Evolutionary conservation across 2,888 invertebrate species (phyloP).

Genomic region (Phymatocera aterrima): DNA sequence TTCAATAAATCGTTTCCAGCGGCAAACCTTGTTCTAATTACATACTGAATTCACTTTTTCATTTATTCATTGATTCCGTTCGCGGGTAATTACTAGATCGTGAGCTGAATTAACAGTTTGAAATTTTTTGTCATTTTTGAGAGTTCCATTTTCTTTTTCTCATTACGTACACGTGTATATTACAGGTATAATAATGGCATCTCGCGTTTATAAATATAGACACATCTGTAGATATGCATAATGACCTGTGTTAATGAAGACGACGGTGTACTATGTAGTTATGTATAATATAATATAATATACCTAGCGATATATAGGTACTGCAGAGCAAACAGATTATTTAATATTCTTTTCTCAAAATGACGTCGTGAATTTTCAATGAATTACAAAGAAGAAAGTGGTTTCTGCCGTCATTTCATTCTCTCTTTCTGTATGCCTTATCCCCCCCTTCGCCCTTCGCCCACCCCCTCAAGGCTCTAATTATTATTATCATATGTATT

Average conservation of each 20-base stretch:
- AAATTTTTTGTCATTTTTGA: neutral
- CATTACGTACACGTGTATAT: too few relatives aligned
- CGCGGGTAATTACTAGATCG: too few relatives aligned
- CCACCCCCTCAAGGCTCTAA: neutral
- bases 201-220: constrained; percentile 4
- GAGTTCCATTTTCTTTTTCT: neutral
- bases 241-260: neutral
- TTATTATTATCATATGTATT: constrained; percentile 17
- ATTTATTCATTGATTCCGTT: constrained; percentile 8
- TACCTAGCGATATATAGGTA: too few relatives aligned
- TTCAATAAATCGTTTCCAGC: too few relatives aligned
- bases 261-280: constrained; percentile 18
- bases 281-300: too few relatives aligned
- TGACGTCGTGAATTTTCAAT: neutral
- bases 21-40: too few relatives aligned
- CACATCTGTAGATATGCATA: too few relatives aligned
- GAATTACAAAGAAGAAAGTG: constrained; percentile 22
- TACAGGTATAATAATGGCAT: too few relatives aligned
- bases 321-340: constrained; percentile 26
- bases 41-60: neutral
- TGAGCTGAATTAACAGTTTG: constrained; percentile 1
- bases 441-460: neutral
- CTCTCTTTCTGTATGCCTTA: neutral
- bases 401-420: neutral
- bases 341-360: constrained; percentile 35